A percentile compares a stretch with the other conserved stretches of the same genome.
Evolutionary conservation across 1,140 invertebrate species (phyloP).

Genomic region (Drosophila paulistorum): DNA sequence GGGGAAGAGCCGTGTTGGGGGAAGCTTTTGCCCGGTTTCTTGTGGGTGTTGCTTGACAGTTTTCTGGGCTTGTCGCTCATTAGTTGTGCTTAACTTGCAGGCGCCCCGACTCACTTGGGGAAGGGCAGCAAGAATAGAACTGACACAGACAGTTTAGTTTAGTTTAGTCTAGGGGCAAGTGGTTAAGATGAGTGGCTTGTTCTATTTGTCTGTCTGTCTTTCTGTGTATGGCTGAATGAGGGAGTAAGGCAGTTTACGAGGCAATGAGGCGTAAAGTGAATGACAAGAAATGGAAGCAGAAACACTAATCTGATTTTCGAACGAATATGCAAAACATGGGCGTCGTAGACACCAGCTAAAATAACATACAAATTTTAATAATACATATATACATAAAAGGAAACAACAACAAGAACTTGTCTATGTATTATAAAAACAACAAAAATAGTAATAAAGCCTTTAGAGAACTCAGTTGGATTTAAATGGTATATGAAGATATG

Average conservation of each 20-base stretch:
- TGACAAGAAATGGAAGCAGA: conserved; percentile 16
- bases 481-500: too few species aligned
- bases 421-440: not conserved
- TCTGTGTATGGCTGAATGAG: not conserved
- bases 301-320: conserved; percentile 12
- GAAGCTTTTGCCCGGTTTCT: conserved; percentile 20
- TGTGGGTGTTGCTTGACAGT: conserved; percentile 77
- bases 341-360: not conserved
- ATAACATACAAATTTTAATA: not conserved
- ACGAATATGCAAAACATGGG: not conserved
- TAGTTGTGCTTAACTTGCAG: conserved; percentile 69
- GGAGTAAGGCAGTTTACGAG: conserved; percentile 3
- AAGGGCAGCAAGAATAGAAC: conserved; percentile 18
- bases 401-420: not conserved
- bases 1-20: not conserved
- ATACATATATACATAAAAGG: too few species aligned
- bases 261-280: conserved; percentile 14
- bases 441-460: too few species aligned
- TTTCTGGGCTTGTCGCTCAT: conserved; percentile 75
- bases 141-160: conserved; percentile 32
- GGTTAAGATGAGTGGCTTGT: conserved; percentile 28
- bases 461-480: too few species aligned
- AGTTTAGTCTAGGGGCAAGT: conserved; percentile 29
- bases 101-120: conserved; percentile 20
- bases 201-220: not conserved